Base-by-base conservation (phyloP, 2,888 invertebrate genomes). In the Masnerella sp. region DNA sequence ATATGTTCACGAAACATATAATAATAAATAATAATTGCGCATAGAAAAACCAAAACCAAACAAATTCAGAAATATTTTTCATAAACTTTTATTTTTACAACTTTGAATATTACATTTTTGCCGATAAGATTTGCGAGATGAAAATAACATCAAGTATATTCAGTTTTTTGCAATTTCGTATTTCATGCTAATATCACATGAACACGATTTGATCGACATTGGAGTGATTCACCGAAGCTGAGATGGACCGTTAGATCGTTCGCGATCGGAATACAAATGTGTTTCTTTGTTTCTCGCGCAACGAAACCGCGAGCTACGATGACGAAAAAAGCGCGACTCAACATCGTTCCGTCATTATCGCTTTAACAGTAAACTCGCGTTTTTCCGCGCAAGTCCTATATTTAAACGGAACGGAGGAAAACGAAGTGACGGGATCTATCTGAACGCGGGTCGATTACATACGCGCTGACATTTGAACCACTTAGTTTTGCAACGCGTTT, bases 401-500 rank as follows among this genome's bases (percentile, higher is more conserved):
- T 42, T 58, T 49, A 58, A 17, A 14, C 2, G 30, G 30, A 8
- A n/a, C 3, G 30, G 30, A n/a, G n/a, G 4, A n/a, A 36, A 54
- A 54, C 38, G 47, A 30, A 54, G 64, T 54, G 64, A 65, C 54
- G 45, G 54, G 52, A 45, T 36, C n/a, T n/a, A n/a, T n/a, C 45
- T 36, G 64, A 64, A 28, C 52, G 52, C 43, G 45, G 30, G 43
- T 64, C 64, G 64, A 45, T 64, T 64, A 45, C n/a, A n/a, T n/a
- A n/a, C 45, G 43, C 62, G 49, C 64, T 65, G 64, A 65, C 64
- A 65, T 65, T 65, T 65, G 64, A 65, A 65, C 64, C 65, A 47
- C 30, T 54, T 47, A 30, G 38, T 65, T 54, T 65, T 47, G 54
- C 54, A 65, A 65, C 25, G 36, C n/a, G 14, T 36, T 40, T n/a